Conservation (phyloP, 2,113 vertebrate species). For the Ictalurus punctatus region DNA sequence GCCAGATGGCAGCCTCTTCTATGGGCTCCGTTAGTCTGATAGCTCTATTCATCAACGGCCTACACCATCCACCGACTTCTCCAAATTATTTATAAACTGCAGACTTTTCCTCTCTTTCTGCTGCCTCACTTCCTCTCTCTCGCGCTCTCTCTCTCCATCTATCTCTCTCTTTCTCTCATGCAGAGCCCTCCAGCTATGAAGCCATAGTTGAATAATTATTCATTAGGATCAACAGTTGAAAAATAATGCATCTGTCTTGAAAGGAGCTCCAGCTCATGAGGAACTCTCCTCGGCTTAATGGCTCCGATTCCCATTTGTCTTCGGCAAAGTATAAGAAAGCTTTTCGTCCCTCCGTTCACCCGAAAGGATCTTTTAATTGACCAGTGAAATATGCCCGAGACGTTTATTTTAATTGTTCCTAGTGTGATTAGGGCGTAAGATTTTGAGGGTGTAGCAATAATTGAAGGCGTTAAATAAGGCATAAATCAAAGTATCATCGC, state of each 20-base stretch:
- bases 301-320: slow-evolving; percentile 38
- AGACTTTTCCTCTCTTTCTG: slow-evolving; percentile 46
- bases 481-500: slow-evolving; percentile 47
- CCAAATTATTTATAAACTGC: slow-evolving; percentile 66
- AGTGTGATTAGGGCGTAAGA: slow-evolving; percentile 42
- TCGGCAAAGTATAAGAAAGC: slow-evolving; percentile 21
- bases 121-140: slow-evolving; percentile 46
- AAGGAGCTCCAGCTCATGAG: slow-evolving; percentile 22
- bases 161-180: slow-evolving; percentile 42
- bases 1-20: slow-evolving; percentile 76
- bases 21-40: slow-evolving; percentile 74
- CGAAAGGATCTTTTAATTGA: slow-evolving; percentile 56
- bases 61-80: slow-evolving; percentile 62
- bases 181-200: slow-evolving; percentile 31
- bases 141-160: slow-evolving; percentile 47
- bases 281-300: slow-evolving; percentile 34
- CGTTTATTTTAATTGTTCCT: slow-evolving; percentile 55
- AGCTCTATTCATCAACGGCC: slow-evolving; percentile 74
- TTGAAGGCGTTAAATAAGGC: slow-evolving; percentile 53
- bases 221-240: slow-evolving; percentile 49
- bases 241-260: slow-evolving; percentile 38
- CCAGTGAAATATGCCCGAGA: slow-evolving; percentile 49
- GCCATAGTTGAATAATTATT: slow-evolving; percentile 43
- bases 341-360: slow-evolving; percentile 16
- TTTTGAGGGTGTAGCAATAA: slow-evolving; percentile 46